phyloP scores from a whole-genome alignment of 2,888 invertebrate species.

The Cyclophora punctaria region DNA sequence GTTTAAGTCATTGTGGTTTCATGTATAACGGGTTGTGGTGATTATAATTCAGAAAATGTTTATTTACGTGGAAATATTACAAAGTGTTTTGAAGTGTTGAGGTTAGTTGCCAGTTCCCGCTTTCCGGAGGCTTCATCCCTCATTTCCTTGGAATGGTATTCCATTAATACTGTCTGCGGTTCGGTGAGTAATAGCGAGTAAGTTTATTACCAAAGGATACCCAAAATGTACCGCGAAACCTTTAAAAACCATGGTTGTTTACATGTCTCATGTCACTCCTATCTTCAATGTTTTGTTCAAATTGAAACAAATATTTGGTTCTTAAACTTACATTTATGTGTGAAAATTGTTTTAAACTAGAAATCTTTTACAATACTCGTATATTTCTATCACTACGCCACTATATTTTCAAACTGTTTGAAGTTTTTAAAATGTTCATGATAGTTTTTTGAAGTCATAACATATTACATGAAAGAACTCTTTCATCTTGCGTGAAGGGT shows the following conservation, averaged over 20 bases:
- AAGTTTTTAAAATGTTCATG: too few relatives aligned
- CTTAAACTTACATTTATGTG: constrained; percentile 7
- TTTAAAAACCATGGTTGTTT: constrained; percentile 13
- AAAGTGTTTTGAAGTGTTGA: constrained; percentile 40
- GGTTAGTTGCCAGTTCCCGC: constrained; percentile 72
- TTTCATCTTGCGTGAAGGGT: too few relatives aligned
- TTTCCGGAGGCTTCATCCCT: constrained; percentile 37
- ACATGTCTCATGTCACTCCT: constrained; percentile 2
- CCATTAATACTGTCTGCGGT: constrained; percentile 46
- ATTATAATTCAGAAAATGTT: constrained; percentile 2
- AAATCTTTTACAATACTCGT: background rate
- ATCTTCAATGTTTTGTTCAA: constrained; percentile 13
- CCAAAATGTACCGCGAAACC: constrained; percentile 34
- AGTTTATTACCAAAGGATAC: constrained; percentile 47
- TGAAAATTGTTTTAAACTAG: constrained; percentile 4
- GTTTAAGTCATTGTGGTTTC: constrained; percentile 3
- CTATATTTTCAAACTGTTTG: too few relatives aligned
- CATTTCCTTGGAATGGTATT: constrained; percentile 10
- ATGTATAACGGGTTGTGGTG: constrained; percentile 4
- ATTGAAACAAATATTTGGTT: constrained; percentile 9
- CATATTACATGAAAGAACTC: too few relatives aligned
- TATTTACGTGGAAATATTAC: constrained; percentile 25
- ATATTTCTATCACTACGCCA: too few relatives aligned
- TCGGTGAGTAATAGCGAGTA: constrained; percentile 68
- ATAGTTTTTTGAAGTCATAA: too few relatives aligned